These are phyloP conservation scores for Phengaris alcon DNA, from an alignment of 2,888 invertebrate genomes.

Conservation along the genomic window DNA sequence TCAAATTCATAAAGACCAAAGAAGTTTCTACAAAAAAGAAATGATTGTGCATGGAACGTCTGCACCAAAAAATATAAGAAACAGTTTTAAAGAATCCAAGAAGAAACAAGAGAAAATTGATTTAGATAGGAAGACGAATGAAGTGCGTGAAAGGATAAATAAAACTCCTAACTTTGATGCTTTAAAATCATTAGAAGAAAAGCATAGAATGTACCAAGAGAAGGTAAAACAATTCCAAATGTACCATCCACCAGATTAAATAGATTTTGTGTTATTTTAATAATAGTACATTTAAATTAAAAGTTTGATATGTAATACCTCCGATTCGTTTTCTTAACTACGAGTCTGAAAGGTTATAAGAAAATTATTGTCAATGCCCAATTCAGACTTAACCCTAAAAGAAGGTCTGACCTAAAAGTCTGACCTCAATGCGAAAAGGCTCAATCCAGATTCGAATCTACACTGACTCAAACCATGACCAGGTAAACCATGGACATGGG, in stretches of 20 bases:
- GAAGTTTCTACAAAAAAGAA: background rate
- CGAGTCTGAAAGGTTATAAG: too few species aligned
- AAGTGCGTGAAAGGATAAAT: background rate
- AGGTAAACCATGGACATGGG: too few species aligned
- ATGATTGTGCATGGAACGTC: background rate
- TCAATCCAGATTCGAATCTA: too few species aligned
- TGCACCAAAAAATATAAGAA: background rate
- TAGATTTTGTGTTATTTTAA: background rate
- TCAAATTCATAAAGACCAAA: background rate
- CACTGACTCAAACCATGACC: too few species aligned
- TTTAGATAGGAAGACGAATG: background rate
- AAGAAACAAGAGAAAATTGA: background rate
- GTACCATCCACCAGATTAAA: background rate
- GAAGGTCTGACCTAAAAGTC: too few species aligned
- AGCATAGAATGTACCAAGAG: constrained; percentile 68
- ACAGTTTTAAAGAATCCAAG: background rate
- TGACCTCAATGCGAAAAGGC: too few species aligned
- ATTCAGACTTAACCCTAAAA: too few species aligned
- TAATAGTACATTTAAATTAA: too few species aligned
- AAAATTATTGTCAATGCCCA: too few species aligned
- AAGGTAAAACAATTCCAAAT: constrained; percentile 58
- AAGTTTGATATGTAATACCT: background rate
- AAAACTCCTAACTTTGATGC: constrained; percentile 37
- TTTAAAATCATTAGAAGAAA: constrained; percentile 61
- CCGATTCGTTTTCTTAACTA: too few species aligned